Percentiles rank a stretch among this genome's conserved stretches.
phyloP scores from a whole-genome alignment of 2,888 invertebrate species.

The Scaptodrosophila latifasciaeformis region DNA sequence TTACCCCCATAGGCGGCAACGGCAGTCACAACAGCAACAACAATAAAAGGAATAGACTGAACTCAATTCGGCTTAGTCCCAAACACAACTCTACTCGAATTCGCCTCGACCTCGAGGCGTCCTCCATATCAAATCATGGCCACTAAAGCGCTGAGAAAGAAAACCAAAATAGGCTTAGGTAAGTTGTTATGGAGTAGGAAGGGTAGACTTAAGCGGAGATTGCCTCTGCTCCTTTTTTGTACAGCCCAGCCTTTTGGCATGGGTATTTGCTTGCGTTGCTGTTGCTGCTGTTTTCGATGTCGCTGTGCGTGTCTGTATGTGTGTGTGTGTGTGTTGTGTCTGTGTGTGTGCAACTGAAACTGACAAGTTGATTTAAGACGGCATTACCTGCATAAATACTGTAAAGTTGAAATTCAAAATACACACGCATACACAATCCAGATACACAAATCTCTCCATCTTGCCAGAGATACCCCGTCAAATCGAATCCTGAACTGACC shows the following conservation, averaged over 20 bases:
- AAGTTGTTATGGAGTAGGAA: not conserved
- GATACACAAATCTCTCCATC: too few species aligned
- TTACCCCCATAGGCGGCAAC: not conserved
- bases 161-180: not conserved
- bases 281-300: too few species aligned
- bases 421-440: too few species aligned
- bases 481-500: too few species aligned
- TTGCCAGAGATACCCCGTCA: too few species aligned
- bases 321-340: constrained; percentile 1
- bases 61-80: too few species aligned
- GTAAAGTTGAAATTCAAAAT: constrained; percentile 11
- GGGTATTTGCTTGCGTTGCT: too few species aligned
- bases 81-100: too few species aligned
- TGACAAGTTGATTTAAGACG: constrained; percentile 31
- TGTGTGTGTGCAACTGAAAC: constrained; percentile 13
- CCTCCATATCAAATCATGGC: not conserved
- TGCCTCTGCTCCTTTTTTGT: too few species aligned
- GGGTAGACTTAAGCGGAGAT: too few species aligned
- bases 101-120: not conserved
- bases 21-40: not conserved
- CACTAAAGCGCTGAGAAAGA: not conserved
- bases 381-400: constrained; percentile 18
- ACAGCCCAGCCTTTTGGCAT: too few species aligned
- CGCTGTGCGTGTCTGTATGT: not conserved
- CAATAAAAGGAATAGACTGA: not conserved